A percentile compares a stretch with the other conserved stretches of the same genome.
Evolutionary conservation across 2,888 invertebrate genomes (phyloP).

Genomic region (Drosophila percnosoma): DNA sequence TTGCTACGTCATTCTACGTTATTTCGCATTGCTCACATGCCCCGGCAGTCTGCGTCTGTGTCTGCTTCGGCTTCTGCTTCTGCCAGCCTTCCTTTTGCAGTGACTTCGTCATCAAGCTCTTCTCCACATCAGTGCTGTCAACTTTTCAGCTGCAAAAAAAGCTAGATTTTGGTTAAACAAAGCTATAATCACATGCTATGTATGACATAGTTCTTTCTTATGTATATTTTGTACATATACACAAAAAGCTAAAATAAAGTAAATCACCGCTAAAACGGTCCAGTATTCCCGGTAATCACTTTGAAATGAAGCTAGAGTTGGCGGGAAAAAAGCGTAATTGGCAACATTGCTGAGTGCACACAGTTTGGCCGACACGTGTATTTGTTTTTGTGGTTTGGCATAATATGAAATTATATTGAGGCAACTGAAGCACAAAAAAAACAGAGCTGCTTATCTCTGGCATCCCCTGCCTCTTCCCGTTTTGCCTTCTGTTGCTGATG

Average conservation of each 20-base stretch:
- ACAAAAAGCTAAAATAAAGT: background rate
- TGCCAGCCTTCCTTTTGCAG: constrained; percentile 48
- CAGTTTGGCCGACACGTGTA: constrained; percentile 34
- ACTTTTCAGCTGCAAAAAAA: background rate
- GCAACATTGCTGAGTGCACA: constrained; percentile 5
- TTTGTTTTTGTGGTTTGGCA: constrained; percentile 64
- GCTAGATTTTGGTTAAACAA: background rate
- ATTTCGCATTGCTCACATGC: constrained; percentile 71
- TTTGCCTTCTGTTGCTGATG: constrained; percentile 14
- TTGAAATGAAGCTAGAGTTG: background rate
- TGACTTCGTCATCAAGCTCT: constrained; percentile 65
- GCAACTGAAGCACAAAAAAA: constrained; percentile 42
- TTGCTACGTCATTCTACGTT: constrained; percentile 77
- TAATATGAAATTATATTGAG: constrained; percentile 75
- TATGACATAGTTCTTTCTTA: too few species aligned
- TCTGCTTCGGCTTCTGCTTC: constrained; percentile 42
- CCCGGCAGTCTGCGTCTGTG: constrained; percentile 40
- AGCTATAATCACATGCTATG: background rate
- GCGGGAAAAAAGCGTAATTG: background rate
- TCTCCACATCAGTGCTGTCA: constrained; percentile 14
- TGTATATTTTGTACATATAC: background rate
- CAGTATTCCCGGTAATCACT: background rate
- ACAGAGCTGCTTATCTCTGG: constrained; percentile 44
- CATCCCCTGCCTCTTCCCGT: background rate
- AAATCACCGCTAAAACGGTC: background rate